Evolutionary conservation across 2,797 vertebrate species (phyloP).

Genomic region (Crenichthys baileyi): DNA sequence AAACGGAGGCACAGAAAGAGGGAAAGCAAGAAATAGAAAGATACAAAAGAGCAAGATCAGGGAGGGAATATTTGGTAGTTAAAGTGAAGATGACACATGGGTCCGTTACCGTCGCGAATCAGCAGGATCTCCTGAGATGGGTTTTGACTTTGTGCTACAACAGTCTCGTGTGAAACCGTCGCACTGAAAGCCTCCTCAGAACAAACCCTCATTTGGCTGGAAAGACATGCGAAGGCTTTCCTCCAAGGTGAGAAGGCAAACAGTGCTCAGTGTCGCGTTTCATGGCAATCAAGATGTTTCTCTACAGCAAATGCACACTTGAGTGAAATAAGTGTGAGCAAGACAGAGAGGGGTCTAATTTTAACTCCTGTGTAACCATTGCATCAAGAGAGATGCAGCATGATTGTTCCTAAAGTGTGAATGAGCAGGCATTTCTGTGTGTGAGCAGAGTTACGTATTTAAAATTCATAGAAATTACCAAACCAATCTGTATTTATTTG

Average conservation of each 20-base stretch:
- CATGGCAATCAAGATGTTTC: constrained; percentile 51
- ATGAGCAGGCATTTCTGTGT: constrained; percentile 15
- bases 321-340: constrained; percentile 3
- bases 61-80: constrained; percentile 61
- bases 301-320: constrained; percentile 39
- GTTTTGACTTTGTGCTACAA: constrained; percentile 61
- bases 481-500: constrained; percentile 65
- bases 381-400: constrained; percentile 28
- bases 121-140: constrained; percentile 57
- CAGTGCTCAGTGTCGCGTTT: constrained; percentile 45
- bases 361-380: constrained; percentile 40
- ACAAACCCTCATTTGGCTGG: constrained; percentile 46
- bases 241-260: constrained; percentile 50
- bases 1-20: constrained; percentile 25
- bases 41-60: constrained; percentile 56
- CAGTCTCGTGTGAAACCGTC: constrained; percentile 44
- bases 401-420: constrained; percentile 22
- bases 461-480: constrained; percentile 74
- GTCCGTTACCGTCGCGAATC: constrained; percentile 57
- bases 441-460: constrained; percentile 47
- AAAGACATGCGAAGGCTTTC: constrained; percentile 39
- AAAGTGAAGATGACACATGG: constrained; percentile 66
- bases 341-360: constrained; percentile 39
- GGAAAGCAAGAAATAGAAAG: constrained; percentile 32
- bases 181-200: constrained; percentile 21